Evolutionary conservation across 2,888 invertebrate species (phyloP).

Genomic region (Tinea pellionella): DNA sequence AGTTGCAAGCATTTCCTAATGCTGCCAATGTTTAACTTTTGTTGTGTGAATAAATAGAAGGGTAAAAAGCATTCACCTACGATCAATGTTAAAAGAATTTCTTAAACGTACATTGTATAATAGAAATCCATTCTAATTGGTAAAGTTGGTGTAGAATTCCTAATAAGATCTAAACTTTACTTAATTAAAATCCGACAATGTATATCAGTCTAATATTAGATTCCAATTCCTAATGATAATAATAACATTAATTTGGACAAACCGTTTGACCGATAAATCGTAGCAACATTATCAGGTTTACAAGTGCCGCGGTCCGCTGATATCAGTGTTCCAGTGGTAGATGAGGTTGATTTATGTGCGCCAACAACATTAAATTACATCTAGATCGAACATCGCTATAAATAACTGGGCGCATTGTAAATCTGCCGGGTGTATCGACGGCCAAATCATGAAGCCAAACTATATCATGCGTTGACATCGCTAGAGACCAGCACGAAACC

Average conservation of each 20-base stretch:
- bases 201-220: no score
- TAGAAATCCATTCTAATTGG: background rate
- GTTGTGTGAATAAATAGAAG: background rate
- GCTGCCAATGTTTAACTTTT: conserved; percentile 1
- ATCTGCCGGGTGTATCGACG: conserved; percentile 59
- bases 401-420: conserved; percentile 62
- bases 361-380: conserved; percentile 67
- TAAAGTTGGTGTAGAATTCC: background rate
- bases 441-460: conserved; percentile 56
- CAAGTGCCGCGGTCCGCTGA: conserved; percentile 41
- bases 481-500: conserved; percentile 22
- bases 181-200: no score
- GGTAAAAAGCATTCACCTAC: background rate
- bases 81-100: background rate
- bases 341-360: conserved; percentile 61
- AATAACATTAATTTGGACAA: conserved; percentile 23
- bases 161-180: no score
- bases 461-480: conserved; percentile 45
- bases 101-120: background rate
- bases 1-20: conserved; percentile 23
- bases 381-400: conserved; percentile 65
- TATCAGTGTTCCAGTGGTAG: conserved; percentile 40
- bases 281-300: conserved; percentile 41
- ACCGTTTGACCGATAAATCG: conserved; percentile 31
- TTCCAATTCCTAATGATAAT: background rate